Base-by-base conservation (phyloP, 2,797 vertebrate species). In the Enteromius paludinosus region DNA sequence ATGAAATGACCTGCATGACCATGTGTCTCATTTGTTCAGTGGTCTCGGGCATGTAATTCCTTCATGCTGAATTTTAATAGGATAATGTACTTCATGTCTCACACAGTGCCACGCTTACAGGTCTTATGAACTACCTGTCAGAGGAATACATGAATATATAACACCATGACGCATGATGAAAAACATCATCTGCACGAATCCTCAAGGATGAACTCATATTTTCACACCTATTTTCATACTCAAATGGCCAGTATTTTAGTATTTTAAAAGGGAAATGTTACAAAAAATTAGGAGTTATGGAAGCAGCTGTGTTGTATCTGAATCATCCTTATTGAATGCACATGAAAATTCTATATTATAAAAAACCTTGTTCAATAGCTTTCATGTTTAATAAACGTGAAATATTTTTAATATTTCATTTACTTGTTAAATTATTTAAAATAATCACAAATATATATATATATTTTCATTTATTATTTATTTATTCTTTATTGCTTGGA, bases 111-210 rank as follows among this genome's bases (percentile, higher is more conserved):
- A 71, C 69, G 35, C 69, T 81, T 52, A 64, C 61, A 68, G 80
- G 47, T 45, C 47, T 75, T 75, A 82, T 75, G 47, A 74, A 75
- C 45, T 38, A 65, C 61, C 80, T 45, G 71, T 82, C 80, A 82
- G 79, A 81, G 47, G 18, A 82, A 75, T 74, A 68, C 71, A 82
- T 82, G 71, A 82, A 82, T 75, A 75, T 75, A 74, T 82, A 68
- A 75, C 62, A 68, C 7, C 18, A 30, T 5, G 23, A 74, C 30
- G 49, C 71, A 33, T 65, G 45, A 82, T 82, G 47, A 75, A 75
- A 66, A 41, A 47, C 47, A 75, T 74, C 35, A 56, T 75, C 45
- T 30, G 18, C 12, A 56, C 80, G 45, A 68, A 82, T 74, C 61
- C 47, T 66, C 47, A 74, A 74, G 17, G 43, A 54, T 74, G 59